Evolutionary conservation across 2,888 invertebrate genomes (phyloP), one percentile per base, ranked within the genome.

Genomic region (Dynastes grantii): DNA sequence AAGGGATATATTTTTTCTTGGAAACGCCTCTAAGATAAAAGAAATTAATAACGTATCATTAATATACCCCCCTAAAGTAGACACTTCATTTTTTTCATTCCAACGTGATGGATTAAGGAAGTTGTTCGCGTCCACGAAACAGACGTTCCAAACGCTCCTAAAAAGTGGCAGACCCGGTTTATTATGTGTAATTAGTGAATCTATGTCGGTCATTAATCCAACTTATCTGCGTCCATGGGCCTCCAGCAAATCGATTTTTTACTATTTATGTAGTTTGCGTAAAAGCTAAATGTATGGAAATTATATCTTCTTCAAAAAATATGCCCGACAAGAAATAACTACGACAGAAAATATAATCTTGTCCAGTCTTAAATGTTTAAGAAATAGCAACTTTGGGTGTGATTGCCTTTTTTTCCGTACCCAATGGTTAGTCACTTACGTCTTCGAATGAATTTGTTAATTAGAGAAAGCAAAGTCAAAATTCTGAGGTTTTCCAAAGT

Each of bases 31-130:
- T 11, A 63, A 32, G 63, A 63, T 63, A 63, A 32, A 63, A 63
- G 32, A 63, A 63, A 63, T 63, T 63, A 63, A 63, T 63, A 63
- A 63, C n/a, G 11, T 32, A 13, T 13, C 32, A 63, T 63, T 63
- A 63, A 63, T 63, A 63, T 11, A 63, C 32, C 32, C 11, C 63
- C 63, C 6, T 1, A 32, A 63, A 63, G 63, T 32, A 37, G 32
- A 5, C 32, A 13, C 63, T 32, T 63, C 29, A 8, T 32, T 63
- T 63, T 63, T 32, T 63, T 32, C 55, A n/a, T 32, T 63, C n/a
- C 63, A 2, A 29, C 32, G 13, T 63, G 63, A 63, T 63, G 63
- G 32, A 63, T 63, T 63, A 29, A 13, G 27, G 63, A 63, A 27
- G 8, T 22, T 58, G 55, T 27, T 58, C 55, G 55, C 22, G 16